Conservation (phyloP, 2,797 vertebrate species). For the Paguma larvata region DNA sequence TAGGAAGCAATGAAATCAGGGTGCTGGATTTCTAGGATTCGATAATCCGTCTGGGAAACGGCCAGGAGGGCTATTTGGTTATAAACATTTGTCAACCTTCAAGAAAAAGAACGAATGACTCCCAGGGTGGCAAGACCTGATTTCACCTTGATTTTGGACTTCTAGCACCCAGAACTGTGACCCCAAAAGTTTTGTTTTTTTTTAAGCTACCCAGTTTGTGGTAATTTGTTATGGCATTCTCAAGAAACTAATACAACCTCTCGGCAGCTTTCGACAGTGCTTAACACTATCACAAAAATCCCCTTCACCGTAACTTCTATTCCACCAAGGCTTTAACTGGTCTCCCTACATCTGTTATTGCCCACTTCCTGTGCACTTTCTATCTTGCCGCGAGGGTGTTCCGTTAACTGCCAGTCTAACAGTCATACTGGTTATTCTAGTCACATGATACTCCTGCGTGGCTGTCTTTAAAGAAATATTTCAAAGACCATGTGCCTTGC, state of each 20-base stretch:
- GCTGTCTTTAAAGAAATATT: background rate
- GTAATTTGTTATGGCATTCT: background rate
- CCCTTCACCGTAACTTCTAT: background rate
- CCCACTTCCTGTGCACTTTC: background rate
- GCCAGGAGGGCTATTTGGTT: background rate
- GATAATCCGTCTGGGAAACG: background rate
- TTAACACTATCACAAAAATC: background rate
- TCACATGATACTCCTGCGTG: background rate
- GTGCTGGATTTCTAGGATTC: background rate
- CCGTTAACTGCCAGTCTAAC: background rate
- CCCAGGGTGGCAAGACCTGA: background rate
- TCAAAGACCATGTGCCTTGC: background rate
- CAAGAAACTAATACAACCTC: background rate
- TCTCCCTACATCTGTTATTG: background rate
- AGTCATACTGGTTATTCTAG: background rate
- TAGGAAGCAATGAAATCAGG: background rate
- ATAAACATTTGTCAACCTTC: background rate
- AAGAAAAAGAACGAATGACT: background rate
- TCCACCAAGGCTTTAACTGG: background rate
- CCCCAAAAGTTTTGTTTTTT: background rate
- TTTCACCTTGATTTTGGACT: background rate
- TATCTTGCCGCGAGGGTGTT: background rate
- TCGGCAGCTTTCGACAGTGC: background rate
- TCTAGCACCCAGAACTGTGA: background rate
- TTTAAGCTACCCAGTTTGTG: background rate